These are phyloP conservation scores for Leptopilina boulardi DNA, from an alignment of 1,140 invertebrate species.

Conservation along the genomic window DNA sequence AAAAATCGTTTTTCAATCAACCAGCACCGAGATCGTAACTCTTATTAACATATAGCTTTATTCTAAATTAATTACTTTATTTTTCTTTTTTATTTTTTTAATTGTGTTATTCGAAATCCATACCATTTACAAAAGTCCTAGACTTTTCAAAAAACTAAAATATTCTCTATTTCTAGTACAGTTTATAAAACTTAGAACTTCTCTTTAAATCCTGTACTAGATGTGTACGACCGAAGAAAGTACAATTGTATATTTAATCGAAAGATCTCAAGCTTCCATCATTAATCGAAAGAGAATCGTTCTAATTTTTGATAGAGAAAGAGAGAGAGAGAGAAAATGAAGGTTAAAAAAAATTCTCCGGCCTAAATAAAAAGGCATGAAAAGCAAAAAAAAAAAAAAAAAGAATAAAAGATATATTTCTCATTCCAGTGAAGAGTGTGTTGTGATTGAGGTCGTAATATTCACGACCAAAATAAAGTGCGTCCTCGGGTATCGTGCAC, in stretches of 20 bases:
- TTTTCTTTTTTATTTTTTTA: too few species aligned
- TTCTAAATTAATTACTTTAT: slow-evolving; percentile 8
- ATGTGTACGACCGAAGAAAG: neutral
- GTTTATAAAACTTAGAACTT: neutral
- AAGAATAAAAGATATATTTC: neutral
- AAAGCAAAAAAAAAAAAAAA: too few species aligned
- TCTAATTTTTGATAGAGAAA: slow-evolving; percentile 12
- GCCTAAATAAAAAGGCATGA: neutral
- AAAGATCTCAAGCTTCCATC: slow-evolving; percentile 31
- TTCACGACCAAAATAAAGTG: neutral
- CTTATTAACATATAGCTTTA: slow-evolving; percentile 19
- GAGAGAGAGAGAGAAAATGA: too few species aligned
- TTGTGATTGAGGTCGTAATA: neutral
- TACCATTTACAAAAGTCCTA: neutral
- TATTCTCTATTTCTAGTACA: neutral
- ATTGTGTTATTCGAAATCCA: neutral
- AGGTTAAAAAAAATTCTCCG: neutral
- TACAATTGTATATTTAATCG: slow-evolving; percentile 13
- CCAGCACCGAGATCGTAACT: slow-evolving; percentile 66
- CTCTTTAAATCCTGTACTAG: neutral
- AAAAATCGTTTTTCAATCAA: slow-evolving; percentile 66
- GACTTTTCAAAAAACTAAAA: neutral
- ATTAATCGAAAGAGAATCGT: neutral
- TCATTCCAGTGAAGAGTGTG: slow-evolving; percentile 30
- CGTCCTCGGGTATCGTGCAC: slow-evolving; percentile 26